Conservation (phyloP, 1,140 invertebrate species). For the Drosophila erecta region DNA sequence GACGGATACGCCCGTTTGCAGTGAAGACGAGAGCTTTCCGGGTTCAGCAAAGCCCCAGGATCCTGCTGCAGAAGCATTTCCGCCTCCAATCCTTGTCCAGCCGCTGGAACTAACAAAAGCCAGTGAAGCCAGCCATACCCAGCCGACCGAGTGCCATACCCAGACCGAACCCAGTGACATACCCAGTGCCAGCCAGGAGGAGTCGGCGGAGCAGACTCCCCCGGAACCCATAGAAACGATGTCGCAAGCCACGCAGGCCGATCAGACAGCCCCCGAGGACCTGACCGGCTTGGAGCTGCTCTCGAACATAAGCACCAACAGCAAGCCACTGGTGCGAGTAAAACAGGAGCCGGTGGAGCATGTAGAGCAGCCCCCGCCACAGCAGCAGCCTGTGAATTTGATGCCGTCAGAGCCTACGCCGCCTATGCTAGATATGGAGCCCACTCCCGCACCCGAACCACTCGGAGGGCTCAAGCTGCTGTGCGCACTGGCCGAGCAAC, state of each 20-base stretch:
- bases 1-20: constrained; percentile 88
- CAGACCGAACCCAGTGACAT: constrained; percentile 66
- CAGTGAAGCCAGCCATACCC: constrained; percentile 65
- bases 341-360: constrained; percentile 81
- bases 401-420: constrained; percentile 45
- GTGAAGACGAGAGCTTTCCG: constrained; percentile 78
- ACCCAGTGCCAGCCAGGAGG: constrained; percentile 64
- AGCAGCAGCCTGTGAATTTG: constrained; percentile 40
- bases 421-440: constrained; percentile 75
- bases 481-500: constrained; percentile 93
- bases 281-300: constrained; percentile 92
- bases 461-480: constrained; percentile 91
- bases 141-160: constrained; percentile 76
- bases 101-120: constrained; percentile 77
- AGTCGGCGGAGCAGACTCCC: constrained; percentile 29
- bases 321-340: constrained; percentile 65
- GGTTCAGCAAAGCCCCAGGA: constrained; percentile 35
- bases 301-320: constrained; percentile 90
- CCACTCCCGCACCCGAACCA: constrained; percentile 81
- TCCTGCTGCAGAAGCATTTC: constrained; percentile 19
- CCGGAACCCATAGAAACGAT: constrained; percentile 18
- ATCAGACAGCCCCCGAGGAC: constrained; percentile 85
- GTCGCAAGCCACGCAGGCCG: constrained; percentile 13
- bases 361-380: constrained; percentile 54
- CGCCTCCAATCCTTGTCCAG: constrained; percentile 20